phyloP scores from a whole-genome alignment of 2,888 invertebrate species.

The Nomada fabriciana region DNA sequence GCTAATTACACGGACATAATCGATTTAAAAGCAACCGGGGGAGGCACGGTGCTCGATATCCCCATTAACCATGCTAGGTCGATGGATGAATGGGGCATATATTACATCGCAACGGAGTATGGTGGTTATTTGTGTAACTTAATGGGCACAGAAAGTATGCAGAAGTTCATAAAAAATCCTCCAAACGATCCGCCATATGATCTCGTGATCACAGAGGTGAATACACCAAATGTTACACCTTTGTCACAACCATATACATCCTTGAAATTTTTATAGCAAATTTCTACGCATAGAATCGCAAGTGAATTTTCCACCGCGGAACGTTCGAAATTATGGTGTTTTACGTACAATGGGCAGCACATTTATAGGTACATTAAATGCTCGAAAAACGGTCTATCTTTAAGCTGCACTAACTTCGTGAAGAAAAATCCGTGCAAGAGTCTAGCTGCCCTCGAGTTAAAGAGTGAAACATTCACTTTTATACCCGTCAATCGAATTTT shows the following conservation, averaged over 20 bases:
- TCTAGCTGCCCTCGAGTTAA: no score
- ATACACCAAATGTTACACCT: not conserved
- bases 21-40: slow-evolving; percentile 65
- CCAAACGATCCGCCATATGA: slow-evolving; percentile 76
- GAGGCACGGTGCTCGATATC: slow-evolving; percentile 67
- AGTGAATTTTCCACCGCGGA: not conserved
- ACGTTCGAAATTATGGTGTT: no score
- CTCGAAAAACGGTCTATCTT: no score
- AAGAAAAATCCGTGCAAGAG: no score
- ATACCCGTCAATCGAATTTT: no score
- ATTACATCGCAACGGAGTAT: slow-evolving; percentile 29
- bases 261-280: not conserved
- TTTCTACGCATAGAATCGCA: not conserved
- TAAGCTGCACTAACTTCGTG: no score
- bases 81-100: not conserved
- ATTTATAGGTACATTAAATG: no score
- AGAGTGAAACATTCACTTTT: no score
- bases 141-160: slow-evolving; percentile 65
- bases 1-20: slow-evolving; percentile 82
- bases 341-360: no score
- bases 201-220: slow-evolving; percentile 74
- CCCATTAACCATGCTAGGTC: slow-evolving; percentile 57
- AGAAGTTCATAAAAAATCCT: slow-evolving; percentile 71
- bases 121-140: slow-evolving; percentile 69
- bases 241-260: no score